Conservation (phyloP, 1,140 invertebrate species). For the Drosophila funebris region DNA sequence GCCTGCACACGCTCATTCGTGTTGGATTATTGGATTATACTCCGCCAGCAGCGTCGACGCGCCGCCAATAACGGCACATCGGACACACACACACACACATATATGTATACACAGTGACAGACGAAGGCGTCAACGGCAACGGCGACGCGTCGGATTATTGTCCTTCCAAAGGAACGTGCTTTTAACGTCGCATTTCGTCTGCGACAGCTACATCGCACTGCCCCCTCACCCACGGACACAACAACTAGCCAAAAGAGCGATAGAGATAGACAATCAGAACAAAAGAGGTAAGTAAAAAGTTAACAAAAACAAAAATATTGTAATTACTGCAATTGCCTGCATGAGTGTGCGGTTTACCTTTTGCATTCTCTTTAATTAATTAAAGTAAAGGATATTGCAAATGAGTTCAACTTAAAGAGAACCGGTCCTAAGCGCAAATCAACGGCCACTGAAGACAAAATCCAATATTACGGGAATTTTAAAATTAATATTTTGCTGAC, state of each 20-base stretch:
- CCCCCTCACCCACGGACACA: neutral
- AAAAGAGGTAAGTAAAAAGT: constrained; percentile 11
- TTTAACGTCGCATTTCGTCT: constrained; percentile 32
- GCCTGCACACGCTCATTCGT: constrained; percentile 74
- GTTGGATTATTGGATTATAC: constrained; percentile 81
- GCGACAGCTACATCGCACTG: neutral
- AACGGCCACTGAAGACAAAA: no score
- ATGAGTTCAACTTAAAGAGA: no score
- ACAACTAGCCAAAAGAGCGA: neutral
- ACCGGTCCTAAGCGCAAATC: no score
- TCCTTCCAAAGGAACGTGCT: constrained; percentile 52
- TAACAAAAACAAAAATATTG: constrained; percentile 10
- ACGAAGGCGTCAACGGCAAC: constrained; percentile 7
- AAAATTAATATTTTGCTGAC: no score
- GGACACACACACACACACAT: constrained; percentile 21
- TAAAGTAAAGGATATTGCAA: no score
- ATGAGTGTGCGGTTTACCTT: no score
- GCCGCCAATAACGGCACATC: constrained; percentile 64
- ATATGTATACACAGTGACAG: constrained; percentile 1
- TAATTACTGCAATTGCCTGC: constrained; percentile 31
- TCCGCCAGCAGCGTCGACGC: constrained; percentile 32
- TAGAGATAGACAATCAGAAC: neutral
- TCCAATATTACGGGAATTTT: no score
- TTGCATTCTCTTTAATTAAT: no score
- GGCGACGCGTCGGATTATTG: constrained; percentile 46